Conservation (phyloP, 1,140 invertebrate species). For the Drosophila erecta region DNA sequence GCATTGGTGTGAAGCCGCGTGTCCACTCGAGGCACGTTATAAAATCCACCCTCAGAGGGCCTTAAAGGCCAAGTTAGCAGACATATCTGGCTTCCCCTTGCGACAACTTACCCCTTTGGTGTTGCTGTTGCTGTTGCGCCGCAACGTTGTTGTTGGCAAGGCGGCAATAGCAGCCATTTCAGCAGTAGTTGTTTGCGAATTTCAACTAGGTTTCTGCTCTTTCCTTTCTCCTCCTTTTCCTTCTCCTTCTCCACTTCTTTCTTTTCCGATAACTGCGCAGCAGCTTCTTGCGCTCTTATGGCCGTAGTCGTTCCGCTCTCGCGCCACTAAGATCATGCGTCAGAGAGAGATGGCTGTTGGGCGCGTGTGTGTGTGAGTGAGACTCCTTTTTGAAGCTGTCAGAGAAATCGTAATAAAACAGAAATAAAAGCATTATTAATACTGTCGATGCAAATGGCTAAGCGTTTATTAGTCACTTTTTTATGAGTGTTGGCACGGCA, state of each 20-base stretch:
- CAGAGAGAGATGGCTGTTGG: conserved; percentile 3
- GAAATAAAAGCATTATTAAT: conserved; percentile 36
- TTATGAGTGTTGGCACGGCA: conserved; percentile 33
- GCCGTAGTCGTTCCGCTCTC: conserved; percentile 12
- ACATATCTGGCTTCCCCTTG: conserved; percentile 29
- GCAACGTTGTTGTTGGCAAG: conserved; percentile 28
- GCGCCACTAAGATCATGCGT: conserved; percentile 3
- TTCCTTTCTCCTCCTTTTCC: conserved; percentile 6
- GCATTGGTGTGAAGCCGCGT: conserved; percentile 23
- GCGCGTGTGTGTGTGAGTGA: not conserved
- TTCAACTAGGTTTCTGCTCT: conserved; percentile 33
- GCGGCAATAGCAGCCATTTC: conserved; percentile 60
- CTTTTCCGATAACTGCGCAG: conserved; percentile 47
- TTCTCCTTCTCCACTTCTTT: conserved; percentile 8
- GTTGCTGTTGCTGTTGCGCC: conserved; percentile 36
- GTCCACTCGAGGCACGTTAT: conserved; percentile 19
- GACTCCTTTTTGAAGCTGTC: conserved; percentile 58
- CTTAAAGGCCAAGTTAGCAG: conserved; percentile 72
- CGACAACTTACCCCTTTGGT: conserved; percentile 74
- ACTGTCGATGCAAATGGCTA: conserved; percentile 20
- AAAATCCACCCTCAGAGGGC: conserved; percentile 55
- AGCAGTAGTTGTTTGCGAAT: conserved; percentile 17
- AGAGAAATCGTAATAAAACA: conserved; percentile 31
- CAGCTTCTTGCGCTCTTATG: conserved; percentile 66
- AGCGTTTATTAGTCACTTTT: conserved; percentile 45